Evolutionary conservation across 2,888 invertebrate genomes (phyloP).

Genomic region (Philopedon plagiatum): DNA sequence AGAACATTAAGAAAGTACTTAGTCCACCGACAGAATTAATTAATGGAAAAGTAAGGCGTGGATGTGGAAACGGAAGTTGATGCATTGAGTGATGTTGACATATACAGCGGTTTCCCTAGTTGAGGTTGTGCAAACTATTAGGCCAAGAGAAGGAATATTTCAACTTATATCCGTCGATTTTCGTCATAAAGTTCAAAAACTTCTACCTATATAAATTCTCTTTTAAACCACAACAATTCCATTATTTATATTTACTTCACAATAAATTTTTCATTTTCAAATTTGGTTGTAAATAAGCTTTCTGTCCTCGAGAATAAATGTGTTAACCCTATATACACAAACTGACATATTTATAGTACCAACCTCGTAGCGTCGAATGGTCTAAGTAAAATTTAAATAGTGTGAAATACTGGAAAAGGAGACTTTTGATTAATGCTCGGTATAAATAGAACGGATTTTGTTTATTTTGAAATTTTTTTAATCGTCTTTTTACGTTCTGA

Average conservation of each 20-base stretch:
- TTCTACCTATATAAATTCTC: constrained; percentile 16
- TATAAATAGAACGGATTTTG: constrained; percentile 16
- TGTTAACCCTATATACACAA: constrained; percentile 33
- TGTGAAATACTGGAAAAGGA: constrained; percentile 41
- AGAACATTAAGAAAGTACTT: constrained; percentile 48
- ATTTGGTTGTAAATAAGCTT: constrained; percentile 44
- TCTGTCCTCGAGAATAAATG: constrained; percentile 41
- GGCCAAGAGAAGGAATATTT: not conserved
- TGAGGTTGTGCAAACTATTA: constrained; percentile 22
- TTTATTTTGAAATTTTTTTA: constrained; percentile 10
- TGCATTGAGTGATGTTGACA: constrained; percentile 4
- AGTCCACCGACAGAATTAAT: constrained; percentile 48
- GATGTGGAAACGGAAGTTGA: constrained; percentile 41
- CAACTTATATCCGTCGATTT: too few species aligned
- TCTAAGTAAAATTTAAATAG: constrained; percentile 40
- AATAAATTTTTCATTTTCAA: constrained; percentile 32
- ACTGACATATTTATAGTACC: constrained; percentile 46
- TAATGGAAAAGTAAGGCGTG: constrained; percentile 47
- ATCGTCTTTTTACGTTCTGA: not conserved
- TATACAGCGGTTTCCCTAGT: constrained; percentile 15
- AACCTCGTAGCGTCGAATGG: constrained; percentile 42
- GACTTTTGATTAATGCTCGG: constrained; percentile 38
- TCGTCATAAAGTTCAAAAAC: too few species aligned
- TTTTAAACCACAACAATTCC: constrained; percentile 15
- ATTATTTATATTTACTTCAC: constrained; percentile 34